A percentile compares a stretch with the other conserved stretches of the same genome.
phyloP scores from a whole-genome alignment of 2,888 invertebrate genomes.

The Lagria hirta region DNA sequence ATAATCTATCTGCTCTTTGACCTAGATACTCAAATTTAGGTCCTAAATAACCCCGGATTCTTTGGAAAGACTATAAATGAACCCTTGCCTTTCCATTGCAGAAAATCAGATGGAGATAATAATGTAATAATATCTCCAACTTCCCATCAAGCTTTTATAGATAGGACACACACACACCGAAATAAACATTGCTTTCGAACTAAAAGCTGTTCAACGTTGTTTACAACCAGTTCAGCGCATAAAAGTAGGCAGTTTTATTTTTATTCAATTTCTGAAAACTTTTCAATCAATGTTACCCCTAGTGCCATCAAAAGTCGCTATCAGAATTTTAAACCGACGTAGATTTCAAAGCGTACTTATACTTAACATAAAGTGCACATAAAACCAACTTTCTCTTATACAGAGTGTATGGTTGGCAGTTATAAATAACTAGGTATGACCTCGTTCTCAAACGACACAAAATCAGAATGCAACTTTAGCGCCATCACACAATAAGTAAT shows the following conservation, averaged over 20 bases:
- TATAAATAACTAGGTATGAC: no score
- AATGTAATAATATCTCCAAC: constrained; percentile 15
- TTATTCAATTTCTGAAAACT: constrained; percentile 21
- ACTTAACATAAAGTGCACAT: no score
- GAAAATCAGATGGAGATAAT: constrained; percentile 20
- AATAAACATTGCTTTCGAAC: constrained; percentile 17
- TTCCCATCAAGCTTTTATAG: constrained; percentile 15
- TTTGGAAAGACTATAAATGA: constrained; percentile 2
- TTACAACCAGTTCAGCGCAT: constrained; percentile 17
- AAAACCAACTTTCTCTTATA: no score
- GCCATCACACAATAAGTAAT: no score
- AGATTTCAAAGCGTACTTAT: no score
- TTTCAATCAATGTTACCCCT: no score
- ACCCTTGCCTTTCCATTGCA: constrained; percentile 2
- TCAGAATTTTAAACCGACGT: no score
- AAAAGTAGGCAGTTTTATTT: constrained; percentile 18
- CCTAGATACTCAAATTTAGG: constrained; percentile 16
- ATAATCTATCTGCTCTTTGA: no score
- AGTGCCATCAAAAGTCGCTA: no score
- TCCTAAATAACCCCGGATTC: constrained; percentile 5
- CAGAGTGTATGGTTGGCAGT: no score
- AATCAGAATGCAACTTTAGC: no score
- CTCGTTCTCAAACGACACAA: no score
- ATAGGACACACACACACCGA: constrained; percentile 11
- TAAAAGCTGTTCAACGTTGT: constrained; percentile 23